Percentiles rank a stretch among this genome's conserved stretches.
Conservation (phyloP, 2,888 invertebrate species). For the Nasonia oneida region DNA sequence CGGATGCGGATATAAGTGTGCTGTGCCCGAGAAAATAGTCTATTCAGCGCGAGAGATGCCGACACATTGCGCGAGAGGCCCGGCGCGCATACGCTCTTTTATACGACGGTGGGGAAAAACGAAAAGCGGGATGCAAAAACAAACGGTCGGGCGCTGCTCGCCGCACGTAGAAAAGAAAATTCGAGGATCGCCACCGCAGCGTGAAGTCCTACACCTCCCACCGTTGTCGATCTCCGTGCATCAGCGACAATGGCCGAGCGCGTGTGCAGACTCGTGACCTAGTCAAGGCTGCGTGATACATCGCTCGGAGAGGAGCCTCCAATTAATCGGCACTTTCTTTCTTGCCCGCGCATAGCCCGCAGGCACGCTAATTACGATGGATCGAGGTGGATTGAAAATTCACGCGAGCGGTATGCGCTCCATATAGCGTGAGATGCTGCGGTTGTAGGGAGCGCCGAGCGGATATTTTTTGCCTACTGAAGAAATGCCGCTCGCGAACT, state of each 20-base stretch:
- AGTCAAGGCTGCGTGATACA: conserved; percentile 35
- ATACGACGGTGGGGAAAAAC: conserved; percentile 72
- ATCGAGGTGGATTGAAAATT: conserved; percentile 12
- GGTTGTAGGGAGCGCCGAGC: background rate
- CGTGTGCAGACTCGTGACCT: conserved; percentile 27
- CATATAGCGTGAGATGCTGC: conserved; percentile 8
- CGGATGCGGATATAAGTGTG: background rate
- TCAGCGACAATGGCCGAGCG: background rate
- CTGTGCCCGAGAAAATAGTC: conserved; percentile 21
- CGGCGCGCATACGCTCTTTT: conserved; percentile 71
- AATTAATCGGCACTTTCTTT: conserved; percentile 68
- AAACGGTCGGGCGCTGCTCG: background rate
- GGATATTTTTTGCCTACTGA: background rate
- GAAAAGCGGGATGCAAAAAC: conserved; percentile 61
- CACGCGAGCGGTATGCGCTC: background rate
- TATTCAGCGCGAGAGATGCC: conserved; percentile 67
- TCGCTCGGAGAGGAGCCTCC: background rate
- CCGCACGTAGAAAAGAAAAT: background rate
- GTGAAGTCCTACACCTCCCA: background rate
- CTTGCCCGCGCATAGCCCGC: conserved; percentile 36
- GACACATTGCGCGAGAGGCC: conserved; percentile 71
- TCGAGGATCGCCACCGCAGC: background rate
- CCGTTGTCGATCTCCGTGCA: background rate
- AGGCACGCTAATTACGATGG: background rate
- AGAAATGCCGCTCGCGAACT: background rate